Evolutionary conservation across 1,140 invertebrate species (phyloP).

Genomic region (Atopsyche davidsoni): DNA sequence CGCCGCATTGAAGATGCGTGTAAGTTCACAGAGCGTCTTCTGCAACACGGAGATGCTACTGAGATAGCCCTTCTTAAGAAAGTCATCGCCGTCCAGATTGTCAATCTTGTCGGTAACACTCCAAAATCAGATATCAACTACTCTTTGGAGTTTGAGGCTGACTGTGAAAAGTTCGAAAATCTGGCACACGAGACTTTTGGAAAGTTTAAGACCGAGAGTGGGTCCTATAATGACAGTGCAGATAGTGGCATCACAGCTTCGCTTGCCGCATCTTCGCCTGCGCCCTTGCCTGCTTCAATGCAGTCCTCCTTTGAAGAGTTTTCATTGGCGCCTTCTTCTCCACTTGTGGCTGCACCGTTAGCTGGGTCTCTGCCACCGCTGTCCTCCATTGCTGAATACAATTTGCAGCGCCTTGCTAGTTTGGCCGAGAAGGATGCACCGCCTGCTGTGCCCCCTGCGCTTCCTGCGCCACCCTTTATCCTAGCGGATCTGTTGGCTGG

Average conservation of each 20-base stretch:
- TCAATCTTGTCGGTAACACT: constrained; percentile 70
- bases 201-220: constrained; percentile 57
- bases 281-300: constrained; percentile 61
- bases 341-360: constrained; percentile 43
- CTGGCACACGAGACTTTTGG: constrained; percentile 64
- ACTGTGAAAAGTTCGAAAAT: constrained; percentile 72
- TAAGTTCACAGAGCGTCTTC: constrained; percentile 70
- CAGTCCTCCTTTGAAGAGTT: constrained; percentile 72
- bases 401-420: constrained; percentile 72
- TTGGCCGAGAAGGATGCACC: constrained; percentile 59
- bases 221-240: constrained; percentile 15
- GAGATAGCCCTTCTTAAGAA: constrained; percentile 78
- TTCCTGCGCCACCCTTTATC: constrained; percentile 54
- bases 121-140: constrained; percentile 72
- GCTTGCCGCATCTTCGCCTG: constrained; percentile 56
- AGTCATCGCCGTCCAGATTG: constrained; percentile 66
- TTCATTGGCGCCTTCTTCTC: constrained; percentile 39
- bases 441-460: constrained; percentile 58
- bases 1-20: constrained; percentile 80
- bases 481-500: constrained; percentile 68
- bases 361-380: constrained; percentile 41
- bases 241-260: constrained; percentile 31
- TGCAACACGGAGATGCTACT: constrained; percentile 74
- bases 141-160: constrained; percentile 75
- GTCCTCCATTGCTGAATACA: constrained; percentile 76